These are phyloP conservation scores for Toxostoma redivivum DNA, from an alignment of 2,113 vertebrate species.

Conservation along the genomic window DNA sequence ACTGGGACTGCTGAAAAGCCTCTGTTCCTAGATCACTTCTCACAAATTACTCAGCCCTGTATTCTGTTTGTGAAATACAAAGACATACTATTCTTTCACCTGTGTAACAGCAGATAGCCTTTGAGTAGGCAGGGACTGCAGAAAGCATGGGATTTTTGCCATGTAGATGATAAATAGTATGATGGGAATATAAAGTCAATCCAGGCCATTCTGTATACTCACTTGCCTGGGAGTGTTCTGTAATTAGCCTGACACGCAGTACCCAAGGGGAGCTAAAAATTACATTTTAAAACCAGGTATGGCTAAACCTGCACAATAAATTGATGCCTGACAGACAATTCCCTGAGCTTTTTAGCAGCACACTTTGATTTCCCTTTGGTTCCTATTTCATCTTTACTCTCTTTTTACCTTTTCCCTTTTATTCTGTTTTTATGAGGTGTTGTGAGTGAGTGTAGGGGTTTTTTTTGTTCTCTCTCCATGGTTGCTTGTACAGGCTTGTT, in stretches of 20 bases:
- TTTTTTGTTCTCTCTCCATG: not conserved
- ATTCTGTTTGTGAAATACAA: not conserved
- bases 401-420: not conserved
- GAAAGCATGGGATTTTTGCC: not conserved
- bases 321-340: not conserved
- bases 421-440: not conserved
- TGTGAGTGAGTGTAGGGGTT: accelerated
- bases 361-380: not conserved
- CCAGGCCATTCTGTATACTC: not conserved
- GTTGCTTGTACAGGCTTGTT: not conserved
- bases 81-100: not conserved
- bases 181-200: not conserved
- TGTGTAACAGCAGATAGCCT: not conserved
- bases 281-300: not conserved
- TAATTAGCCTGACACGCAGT: not conserved
- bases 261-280: not conserved
- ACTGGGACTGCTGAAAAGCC: not conserved
- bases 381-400: not conserved
- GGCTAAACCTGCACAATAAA: not conserved
- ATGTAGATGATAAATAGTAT: not conserved
- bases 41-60: not conserved
- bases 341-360: not conserved
- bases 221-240: not conserved
- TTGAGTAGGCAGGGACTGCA: not conserved
- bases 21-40: not conserved